Base-by-base conservation (phyloP, 2,797 vertebrate species). In the Myotis vivesi region DNA sequence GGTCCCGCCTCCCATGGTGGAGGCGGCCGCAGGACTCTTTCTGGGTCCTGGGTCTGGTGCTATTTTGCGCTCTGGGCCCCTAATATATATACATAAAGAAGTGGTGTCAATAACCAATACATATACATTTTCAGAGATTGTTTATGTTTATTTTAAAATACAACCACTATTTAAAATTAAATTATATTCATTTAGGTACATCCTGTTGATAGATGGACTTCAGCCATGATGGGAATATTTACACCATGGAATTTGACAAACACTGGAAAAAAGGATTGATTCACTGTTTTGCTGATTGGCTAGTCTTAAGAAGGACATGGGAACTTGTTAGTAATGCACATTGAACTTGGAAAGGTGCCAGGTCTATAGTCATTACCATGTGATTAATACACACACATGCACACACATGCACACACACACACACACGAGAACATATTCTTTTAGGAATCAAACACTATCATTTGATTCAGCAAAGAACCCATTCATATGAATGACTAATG, bases 341-440 rank as follows among this genome's bases (percentile, higher is more conserved):
- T 51, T 57, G 84, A 62, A 57, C 1, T 36, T 87, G 19, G 69
- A 72, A 41, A 17, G 23, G 6, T 62, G 1, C 28, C 8, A 55
- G 41, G 3, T 89, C 13, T 89, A 4, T 20, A n/a, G 3, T 73
- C 28, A 77, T 68, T 46, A 23, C 9, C 23, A 57, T 33, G 5
- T 7, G 23, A 80, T 13, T 59, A 9, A 5, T 1, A 28, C 0
- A 46, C 1, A 81, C 13, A 68, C 0, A 10, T 0, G 3, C 0
- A 2, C 2, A 28, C 3, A 0, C 1, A 76, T 19, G 69, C 25
- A 30, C 0, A 2, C 2, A 28, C 3, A 0, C 1, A 76, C 23
- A 76, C 25, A 30, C 49, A 41, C 5, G 8, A 64, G 13, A 86
- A 79, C 85, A 57, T 77, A 69, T 10, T 36, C 2, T 72, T 64